phyloP scores from a whole-genome alignment of 2,113 vertebrate species.

The Dasyornis broadbenti region DNA sequence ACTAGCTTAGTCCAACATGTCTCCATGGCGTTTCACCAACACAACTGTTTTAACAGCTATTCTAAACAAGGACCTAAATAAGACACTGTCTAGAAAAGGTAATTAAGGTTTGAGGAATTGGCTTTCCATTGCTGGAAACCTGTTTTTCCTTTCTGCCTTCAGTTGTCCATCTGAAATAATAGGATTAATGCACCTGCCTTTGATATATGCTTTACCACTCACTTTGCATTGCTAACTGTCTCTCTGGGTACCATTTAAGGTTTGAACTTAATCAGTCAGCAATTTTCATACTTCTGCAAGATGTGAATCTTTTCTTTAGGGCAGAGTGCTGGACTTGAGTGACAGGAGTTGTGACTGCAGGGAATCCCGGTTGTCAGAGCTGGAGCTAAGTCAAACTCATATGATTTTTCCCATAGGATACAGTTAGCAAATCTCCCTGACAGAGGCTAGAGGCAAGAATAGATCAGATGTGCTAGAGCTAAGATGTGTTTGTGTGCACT shows the following conservation, averaged over 20 bases:
- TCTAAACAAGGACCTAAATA: not conserved
- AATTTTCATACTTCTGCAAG: slow-evolving; percentile 75
- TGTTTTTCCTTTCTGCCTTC: not conserved
- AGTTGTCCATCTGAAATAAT: not conserved
- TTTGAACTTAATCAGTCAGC: slow-evolving; percentile 87
- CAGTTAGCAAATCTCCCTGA: slow-evolving; percentile 77
- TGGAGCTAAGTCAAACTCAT: slow-evolving; percentile 66
- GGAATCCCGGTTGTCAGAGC: slow-evolving; percentile 74
- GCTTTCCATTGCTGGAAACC: not conserved
- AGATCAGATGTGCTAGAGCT: slow-evolving; percentile 67
- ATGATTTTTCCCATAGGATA: slow-evolving; percentile 71
- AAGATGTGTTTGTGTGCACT: slow-evolving; percentile 56
- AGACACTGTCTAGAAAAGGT: not conserved
- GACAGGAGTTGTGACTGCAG: slow-evolving; percentile 74
- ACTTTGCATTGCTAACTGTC: slow-evolving; percentile 81
- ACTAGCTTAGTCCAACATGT: not conserved
- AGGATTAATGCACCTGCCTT: slow-evolving; percentile 46
- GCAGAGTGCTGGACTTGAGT: slow-evolving; percentile 56
- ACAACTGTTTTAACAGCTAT: not conserved
- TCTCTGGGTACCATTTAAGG: slow-evolving; percentile 84
- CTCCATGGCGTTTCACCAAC: not conserved
- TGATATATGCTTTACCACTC: slow-evolving; percentile 69
- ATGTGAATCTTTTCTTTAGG: slow-evolving; percentile 67
- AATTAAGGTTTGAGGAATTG: not conserved
- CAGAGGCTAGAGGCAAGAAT: slow-evolving; percentile 78